Conservation (phyloP, 1,140 invertebrate species). For the Psilanteris sp. region DNA sequence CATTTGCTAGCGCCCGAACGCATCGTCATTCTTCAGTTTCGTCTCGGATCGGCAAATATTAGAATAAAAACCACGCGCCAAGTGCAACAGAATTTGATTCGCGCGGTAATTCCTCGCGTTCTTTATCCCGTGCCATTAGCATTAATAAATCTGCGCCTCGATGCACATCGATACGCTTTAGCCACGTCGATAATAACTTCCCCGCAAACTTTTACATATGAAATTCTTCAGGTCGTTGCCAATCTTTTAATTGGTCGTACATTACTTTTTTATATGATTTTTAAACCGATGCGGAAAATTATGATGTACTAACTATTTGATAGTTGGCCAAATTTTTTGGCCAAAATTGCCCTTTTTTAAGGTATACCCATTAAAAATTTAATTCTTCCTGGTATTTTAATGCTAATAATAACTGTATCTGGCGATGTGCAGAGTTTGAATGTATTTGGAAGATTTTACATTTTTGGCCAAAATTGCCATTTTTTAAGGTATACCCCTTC, state of each 20-base stretch:
- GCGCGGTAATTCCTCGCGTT: slow-evolving; percentile 48
- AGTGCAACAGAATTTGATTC: slow-evolving; percentile 43
- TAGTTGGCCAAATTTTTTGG: no score
- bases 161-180: slow-evolving; percentile 65
- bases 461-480: no score
- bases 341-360: no score
- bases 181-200: slow-evolving; percentile 42
- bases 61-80: slow-evolving; percentile 26
- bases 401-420: no score
- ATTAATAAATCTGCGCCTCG: slow-evolving; percentile 64
- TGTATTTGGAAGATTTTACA: no score
- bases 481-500: no score
- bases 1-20: slow-evolving; percentile 19
- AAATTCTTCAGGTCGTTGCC: slow-evolving; percentile 15
- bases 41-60: slow-evolving; percentile 48
- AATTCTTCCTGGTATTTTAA: no score
- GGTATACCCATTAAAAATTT: no score
- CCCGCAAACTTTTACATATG: slow-evolving; percentile 26
- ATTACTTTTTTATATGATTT: no score
- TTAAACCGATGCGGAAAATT: no score
- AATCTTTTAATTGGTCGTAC: neutral
- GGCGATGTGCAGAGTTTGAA: no score
- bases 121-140: slow-evolving; percentile 42
- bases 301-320: no score
- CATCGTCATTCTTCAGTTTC: slow-evolving; percentile 20